Evolutionary conservation across 2,797 vertebrate genomes (phyloP), one percentile per base, ranked within the genome.

Genomic region (Crypturellus tataupa): DNA sequence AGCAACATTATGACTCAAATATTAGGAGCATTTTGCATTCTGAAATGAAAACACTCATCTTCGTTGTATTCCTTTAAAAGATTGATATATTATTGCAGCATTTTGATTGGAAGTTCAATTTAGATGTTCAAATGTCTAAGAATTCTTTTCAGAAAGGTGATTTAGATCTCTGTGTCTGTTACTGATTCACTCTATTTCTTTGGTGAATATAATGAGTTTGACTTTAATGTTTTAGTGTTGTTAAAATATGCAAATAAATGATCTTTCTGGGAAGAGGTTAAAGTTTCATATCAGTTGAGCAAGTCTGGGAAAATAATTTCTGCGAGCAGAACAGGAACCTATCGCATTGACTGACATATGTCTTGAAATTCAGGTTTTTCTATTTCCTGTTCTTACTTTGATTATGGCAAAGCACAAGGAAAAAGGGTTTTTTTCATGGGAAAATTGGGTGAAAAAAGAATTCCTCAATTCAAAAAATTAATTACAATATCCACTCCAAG

Each of bases 301-400:
- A 96, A 94, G 93, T 77, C 85, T 91, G 80, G 93, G 85, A 96
- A 94, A 96, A 91, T 64, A 91, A 93, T 90, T 94, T 94, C 83
- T 94, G 72, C 0, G 0, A 80, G 76, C 62, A 91, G 90, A 93
- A 91, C 75, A 80, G 69, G 93, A 97, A 94, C 93, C 81, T 78
- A 78, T 21, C 65, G 91, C 94, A 78, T 92, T 71, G 75, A 84
- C 51, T 71, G 60, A 31, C n/a, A 91, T 84, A 86, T 0, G 24
- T 95, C 83, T 64, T 87, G 92, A 86, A 96, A 93, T 85, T 73
- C 89, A 89, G 83, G 79, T 92, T 95, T 94, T 78, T 93, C 85
- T 84, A 89, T 88, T 89, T 84, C 79, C 89, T 72, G 70, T 80
- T 90, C 89, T 86, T 3, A 3, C 18, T 8, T 53, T 92, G 87